These are phyloP conservation scores for Cordilura impudica DNA, from an alignment of 2,888 invertebrate species.

Conservation along the genomic window DNA sequence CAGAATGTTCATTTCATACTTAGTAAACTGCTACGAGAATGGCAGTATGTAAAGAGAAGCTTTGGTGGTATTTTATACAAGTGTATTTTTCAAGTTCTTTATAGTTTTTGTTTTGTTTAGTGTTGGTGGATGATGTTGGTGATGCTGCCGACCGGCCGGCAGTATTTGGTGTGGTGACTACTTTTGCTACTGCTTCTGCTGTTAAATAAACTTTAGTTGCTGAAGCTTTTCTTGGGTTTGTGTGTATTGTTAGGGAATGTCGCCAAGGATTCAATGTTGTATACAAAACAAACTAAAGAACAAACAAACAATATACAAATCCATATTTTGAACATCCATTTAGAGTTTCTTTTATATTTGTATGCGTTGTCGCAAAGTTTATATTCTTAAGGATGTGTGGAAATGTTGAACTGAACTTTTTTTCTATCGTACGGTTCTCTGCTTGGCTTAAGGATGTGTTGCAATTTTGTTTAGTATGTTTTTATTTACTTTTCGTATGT, in stretches of 20 bases:
- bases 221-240: conserved; percentile 33
- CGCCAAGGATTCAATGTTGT: conserved; percentile 66
- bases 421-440: not conserved
- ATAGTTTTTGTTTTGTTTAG: conserved; percentile 40
- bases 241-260: conserved; percentile 67
- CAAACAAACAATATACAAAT: conserved; percentile 42
- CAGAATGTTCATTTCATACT: conserved; percentile 21
- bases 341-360: conserved; percentile 35
- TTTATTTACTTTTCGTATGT: conserved; percentile 22
- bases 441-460: conserved; percentile 13
- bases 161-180: not conserved
- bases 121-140: conserved; percentile 32
- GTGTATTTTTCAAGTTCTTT: conserved; percentile 46
- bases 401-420: not conserved
- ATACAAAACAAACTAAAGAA: conserved; percentile 28
- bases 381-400: conserved; percentile 37
- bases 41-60: not conserved
- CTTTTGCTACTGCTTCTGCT: conserved; percentile 25
- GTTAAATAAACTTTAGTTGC: conserved; percentile 49
- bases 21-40: conserved; percentile 6
- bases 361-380: conserved; percentile 37
- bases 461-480: not conserved
- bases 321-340: conserved; percentile 53
- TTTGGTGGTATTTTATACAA: conserved; percentile 7
- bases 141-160: conserved; percentile 25